A percentile compares a stretch with the other conserved stretches of the same genome.
Evolutionary conservation across 2,888 invertebrate genomes (phyloP).

Genomic region (Ormyrus nitidulus): DNA sequence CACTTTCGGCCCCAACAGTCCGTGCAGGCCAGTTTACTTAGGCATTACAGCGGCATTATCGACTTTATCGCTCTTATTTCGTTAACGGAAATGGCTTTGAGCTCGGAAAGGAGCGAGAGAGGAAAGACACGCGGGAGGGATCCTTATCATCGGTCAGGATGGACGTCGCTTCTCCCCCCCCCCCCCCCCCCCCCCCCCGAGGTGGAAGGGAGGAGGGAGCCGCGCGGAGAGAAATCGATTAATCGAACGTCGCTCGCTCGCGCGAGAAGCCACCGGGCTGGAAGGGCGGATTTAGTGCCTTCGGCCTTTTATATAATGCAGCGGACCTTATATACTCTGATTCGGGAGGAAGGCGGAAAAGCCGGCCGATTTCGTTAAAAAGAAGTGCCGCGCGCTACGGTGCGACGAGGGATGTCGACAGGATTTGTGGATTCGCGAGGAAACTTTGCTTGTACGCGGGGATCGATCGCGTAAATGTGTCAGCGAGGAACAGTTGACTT

Average conservation of each 20-base stretch:
- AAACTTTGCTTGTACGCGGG: too few relatives aligned
- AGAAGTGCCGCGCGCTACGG: too few relatives aligned
- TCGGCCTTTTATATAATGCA: constrained; percentile 1
- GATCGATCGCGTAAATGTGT: too few relatives aligned
- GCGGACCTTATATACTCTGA: too few relatives aligned
- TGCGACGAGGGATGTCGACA: too few relatives aligned
- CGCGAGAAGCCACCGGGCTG: neutral
- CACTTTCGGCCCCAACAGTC: neutral
- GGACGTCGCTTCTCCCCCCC: too few relatives aligned
- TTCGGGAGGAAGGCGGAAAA: too few relatives aligned
- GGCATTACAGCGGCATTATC: neutral
- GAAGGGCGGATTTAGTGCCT: constrained; percentile 30
- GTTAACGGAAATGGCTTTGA: neutral
- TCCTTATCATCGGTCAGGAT: constrained; percentile 9
- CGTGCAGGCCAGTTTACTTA: neutral
- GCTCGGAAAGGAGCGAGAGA: too few relatives aligned
- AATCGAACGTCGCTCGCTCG: constrained; percentile 63
- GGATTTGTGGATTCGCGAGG: too few relatives aligned
- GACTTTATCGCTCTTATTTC: neutral
- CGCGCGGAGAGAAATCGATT: constrained; percentile 65
- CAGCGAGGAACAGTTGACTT: too few relatives aligned
- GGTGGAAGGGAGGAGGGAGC: constrained; percentile 1
- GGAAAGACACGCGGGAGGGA: neutral
- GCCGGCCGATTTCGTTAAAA: too few relatives aligned
- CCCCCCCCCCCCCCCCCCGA: too few relatives aligned